A percentile compares a stretch with the other conserved stretches of the same genome.
Conservation (phyloP, 2,113 vertebrate species). For the Cheirogaleus medius region DNA sequence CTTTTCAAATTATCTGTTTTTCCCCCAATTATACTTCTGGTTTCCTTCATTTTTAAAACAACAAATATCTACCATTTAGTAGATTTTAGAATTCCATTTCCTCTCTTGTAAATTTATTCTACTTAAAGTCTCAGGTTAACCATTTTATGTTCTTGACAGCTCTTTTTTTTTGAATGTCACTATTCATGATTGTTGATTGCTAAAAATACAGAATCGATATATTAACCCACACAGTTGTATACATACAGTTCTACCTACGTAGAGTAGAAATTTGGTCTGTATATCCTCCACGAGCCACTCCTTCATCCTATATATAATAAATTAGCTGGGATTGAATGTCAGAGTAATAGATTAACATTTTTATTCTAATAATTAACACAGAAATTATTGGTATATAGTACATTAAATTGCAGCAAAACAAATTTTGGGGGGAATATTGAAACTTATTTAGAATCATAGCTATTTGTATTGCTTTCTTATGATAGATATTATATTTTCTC, state of each 20-base stretch:
- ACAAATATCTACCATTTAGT: not conserved
- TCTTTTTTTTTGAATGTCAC: not conserved
- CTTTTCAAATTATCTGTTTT: not conserved
- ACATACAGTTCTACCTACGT: not conserved
- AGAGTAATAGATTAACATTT: not conserved
- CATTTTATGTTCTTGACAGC: not conserved
- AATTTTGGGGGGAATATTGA: not conserved
- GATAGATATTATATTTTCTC: not conserved
- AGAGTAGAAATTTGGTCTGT: not conserved
- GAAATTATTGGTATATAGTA: not conserved
- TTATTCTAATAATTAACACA: not conserved
- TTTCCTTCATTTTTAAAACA: not conserved
- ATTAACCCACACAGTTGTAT: not conserved
- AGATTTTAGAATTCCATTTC: not conserved
- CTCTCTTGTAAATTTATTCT: not conserved
- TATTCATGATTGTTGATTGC: not conserved
- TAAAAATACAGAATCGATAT: not conserved
- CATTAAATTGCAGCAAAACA: not conserved
- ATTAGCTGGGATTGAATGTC: not conserved
- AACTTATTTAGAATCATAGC: not conserved
- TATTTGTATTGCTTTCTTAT: not conserved
- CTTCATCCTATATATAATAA: not conserved
- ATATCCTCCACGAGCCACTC: not conserved
- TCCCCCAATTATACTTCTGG: not conserved
- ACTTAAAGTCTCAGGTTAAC: not conserved